These are phyloP conservation scores for Lasioglossum pauxillum DNA, from an alignment of 2,888 invertebrate genomes.

Conservation along the genomic window DNA sequence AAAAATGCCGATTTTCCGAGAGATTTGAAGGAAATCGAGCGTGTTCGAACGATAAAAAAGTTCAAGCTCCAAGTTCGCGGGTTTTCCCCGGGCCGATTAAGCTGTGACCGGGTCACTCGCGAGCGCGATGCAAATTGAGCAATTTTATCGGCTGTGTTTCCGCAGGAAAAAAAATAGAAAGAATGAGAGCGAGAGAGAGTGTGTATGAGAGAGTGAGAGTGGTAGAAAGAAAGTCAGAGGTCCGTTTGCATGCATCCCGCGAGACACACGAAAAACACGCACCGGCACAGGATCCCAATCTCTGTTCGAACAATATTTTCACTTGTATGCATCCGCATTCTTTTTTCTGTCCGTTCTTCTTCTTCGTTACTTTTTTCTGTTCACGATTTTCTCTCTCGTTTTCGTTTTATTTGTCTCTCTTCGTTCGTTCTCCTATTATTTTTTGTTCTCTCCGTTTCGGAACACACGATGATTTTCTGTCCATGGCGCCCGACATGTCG, in stretches of 20 bases:
- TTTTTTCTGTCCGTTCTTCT: constrained; percentile 5
- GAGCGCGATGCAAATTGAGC: constrained; percentile 18
- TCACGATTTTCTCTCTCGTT: constrained; percentile 1
- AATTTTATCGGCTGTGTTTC: constrained; percentile 24
- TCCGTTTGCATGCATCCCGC: constrained; percentile 39
- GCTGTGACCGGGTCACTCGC: constrained; percentile 9
- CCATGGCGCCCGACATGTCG: constrained; percentile 34
- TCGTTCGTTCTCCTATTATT: background rate
- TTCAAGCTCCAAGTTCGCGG: background rate
- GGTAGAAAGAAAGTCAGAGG: background rate
- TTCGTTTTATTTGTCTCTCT: background rate
- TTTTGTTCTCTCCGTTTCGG: constrained; percentile 7
- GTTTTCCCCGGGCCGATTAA: constrained; percentile 6
- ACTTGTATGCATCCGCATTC: constrained; percentile 61
- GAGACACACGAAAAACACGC: constrained; percentile 46
- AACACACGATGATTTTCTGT: constrained; percentile 48
- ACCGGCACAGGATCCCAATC: constrained; percentile 46
- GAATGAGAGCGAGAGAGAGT: background rate
- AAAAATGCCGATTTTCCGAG: background rate
- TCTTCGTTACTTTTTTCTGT: constrained; percentile 2
- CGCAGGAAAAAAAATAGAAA: constrained; percentile 37
- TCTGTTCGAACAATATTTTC: constrained; percentile 41
- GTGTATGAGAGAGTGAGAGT: background rate
- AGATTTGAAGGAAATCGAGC: background rate
- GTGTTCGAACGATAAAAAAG: background rate